Base-by-base conservation (phyloP, 2,113 vertebrate genomes). In the Pterocles burchelli region DNA sequence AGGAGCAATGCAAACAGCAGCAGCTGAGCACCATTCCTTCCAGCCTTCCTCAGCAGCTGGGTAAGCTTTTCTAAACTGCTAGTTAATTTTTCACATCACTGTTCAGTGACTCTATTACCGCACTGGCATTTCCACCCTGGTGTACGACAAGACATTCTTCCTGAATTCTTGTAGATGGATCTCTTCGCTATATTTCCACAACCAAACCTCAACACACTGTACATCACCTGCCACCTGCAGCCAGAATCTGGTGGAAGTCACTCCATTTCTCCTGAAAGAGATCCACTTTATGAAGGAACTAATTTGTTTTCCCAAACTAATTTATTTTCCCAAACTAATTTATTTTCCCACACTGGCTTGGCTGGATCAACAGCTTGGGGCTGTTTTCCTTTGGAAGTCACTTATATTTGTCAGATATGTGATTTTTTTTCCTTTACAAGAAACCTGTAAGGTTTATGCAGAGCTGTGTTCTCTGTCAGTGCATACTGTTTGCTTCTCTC, bases 401-500 rank as follows among this genome's bases (percentile, higher is more conserved):
- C 24, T 90, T 2, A 0, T 28, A 19, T 82, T 82, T 91, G 51
- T 73, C 62, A 80, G 41, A 7, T 33, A 9, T 0, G 0, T 83
- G 65, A 36, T 36, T 38, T n/a, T 36, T 38, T n/a, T 93, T 70
- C 45, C 24, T 14, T 29, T 62, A 38, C 11, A 58, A 77, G 28
- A 45, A 90, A 36, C 10, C 36, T 49, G 2, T 14, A 34, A n/a
- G 80, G 43, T 85, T 71, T 78, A 28, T 18, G 55, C 89, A 61
- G 43, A 84, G 38, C 16, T 93, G 38, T 36, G 59, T 45, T 67
- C 33, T 36, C n/a, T n/a, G n/a, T n/a, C 33, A 74, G 11, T 25
- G 22, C 8, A 11, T 3, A 17, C 46, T 36, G 7, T 59, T 93
- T 92, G 34, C 61, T 84, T 74, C 46, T 71, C 0, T 34, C 45